Percentiles rank a stretch among this genome's conserved stretches.
Conservation (phyloP, 92 coral and sea anemone species). For the Phymanthus crucifer region DNA sequence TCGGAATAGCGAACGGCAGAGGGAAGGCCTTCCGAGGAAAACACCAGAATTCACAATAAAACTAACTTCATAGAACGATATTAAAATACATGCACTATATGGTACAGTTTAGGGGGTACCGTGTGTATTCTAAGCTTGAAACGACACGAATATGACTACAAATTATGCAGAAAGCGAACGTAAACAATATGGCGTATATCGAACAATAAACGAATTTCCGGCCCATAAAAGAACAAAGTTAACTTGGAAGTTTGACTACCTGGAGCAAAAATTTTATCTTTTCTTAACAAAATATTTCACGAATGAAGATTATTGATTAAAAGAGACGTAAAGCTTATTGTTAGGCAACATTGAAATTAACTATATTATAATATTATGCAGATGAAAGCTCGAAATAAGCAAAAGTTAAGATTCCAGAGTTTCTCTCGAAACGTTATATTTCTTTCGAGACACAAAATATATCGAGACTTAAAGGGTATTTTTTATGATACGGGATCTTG, state of each 20-base stretch:
- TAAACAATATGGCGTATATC: slow-evolving; percentile 40
- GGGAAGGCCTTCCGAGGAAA: neutral
- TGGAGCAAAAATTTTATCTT: neutral
- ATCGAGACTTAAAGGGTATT: neutral
- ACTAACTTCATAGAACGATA: neutral
- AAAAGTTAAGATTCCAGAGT: neutral
- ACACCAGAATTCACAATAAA: neutral
- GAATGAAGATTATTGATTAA: neutral
- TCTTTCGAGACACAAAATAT: neutral
- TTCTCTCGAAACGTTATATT: neutral
- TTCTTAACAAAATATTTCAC: neutral
- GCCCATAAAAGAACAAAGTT: slow-evolving; percentile 26
- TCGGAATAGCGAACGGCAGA: neutral
- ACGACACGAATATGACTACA: neutral
- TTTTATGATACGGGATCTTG: neutral
- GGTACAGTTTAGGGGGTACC: neutral
- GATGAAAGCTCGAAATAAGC: neutral
- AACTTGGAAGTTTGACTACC: slow-evolving; percentile 1
- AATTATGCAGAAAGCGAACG: slow-evolving; percentile 20
- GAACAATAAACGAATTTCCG: slow-evolving; percentile 37
- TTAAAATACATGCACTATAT: neutral
- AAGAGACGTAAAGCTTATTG: neutral
- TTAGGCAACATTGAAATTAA: neutral
- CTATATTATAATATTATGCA: neutral
- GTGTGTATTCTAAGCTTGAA: neutral